Conservation (phyloP, 2,113 vertebrate species). For the Oenanthe oenanthe region DNA sequence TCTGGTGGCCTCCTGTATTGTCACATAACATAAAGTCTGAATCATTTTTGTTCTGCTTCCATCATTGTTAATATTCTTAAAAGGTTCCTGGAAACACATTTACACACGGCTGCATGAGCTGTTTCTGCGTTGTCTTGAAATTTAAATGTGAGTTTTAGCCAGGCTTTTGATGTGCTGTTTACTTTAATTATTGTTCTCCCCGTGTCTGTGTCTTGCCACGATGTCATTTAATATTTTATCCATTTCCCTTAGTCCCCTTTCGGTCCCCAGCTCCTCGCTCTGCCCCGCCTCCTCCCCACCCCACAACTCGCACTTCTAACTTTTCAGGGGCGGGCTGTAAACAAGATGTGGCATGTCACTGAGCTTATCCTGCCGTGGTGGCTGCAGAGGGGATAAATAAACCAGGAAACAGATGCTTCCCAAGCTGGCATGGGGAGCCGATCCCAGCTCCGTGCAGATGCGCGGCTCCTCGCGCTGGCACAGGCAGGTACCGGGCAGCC, state of each 20-base stretch:
- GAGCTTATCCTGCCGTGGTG: constrained; percentile 35
- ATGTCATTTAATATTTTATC: constrained; percentile 72
- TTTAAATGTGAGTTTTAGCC: constrained; percentile 74
- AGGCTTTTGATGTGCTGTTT: constrained; percentile 77
- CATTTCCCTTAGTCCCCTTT: constrained; percentile 45
- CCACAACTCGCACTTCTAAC: constrained; percentile 57
- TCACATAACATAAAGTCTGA: constrained; percentile 65
- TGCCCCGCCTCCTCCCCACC: neutral
- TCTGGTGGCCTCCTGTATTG: constrained; percentile 61
- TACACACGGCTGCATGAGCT: constrained; percentile 61
- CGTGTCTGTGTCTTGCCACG: constrained; percentile 68
- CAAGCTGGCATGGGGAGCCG: constrained; percentile 18
- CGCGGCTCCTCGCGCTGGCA: neutral
- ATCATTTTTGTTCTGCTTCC: constrained; percentile 65
- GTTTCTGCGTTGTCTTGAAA: constrained; percentile 69
- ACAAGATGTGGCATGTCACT: constrained; percentile 62
- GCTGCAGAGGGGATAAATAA: constrained; percentile 68
- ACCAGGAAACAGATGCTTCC: constrained; percentile 63
- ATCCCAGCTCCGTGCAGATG: neutral
- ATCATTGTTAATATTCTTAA: constrained; percentile 79
- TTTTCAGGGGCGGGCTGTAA: constrained; percentile 59
- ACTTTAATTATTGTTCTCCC: constrained; percentile 75
- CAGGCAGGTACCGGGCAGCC: neutral
- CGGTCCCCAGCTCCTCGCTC: neutral
- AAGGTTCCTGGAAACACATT: constrained; percentile 77